Evolutionary conservation across 2,888 invertebrate species (phyloP), one percentile per base, ranked within the genome.

Genomic region (Tipula lateralis): DNA sequence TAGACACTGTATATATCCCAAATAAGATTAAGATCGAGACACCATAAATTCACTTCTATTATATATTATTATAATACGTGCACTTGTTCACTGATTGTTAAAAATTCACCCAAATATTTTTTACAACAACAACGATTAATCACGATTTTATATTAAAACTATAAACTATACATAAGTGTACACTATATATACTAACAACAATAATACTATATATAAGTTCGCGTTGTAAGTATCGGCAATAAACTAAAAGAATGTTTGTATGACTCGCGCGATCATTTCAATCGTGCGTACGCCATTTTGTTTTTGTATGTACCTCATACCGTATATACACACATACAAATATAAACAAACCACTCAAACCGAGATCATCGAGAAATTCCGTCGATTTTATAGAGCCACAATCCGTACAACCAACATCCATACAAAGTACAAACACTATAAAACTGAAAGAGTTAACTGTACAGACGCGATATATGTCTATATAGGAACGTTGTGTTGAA

Each of bases 211-310:
- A 44, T 44, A n/a, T n/a, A 44, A 19, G 66, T 66, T 66, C 24
- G 24, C 66, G 66, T 66, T 66, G 24, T 66, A 66, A 66, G 66
- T 66, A 24, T 19, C 66, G 24, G 66, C 24, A 24, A 66, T 66
- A 66, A 66, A 66, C 66, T 66, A 66, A 66, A 66, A 66, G 66
- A 66, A 66, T 66, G 50, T 50, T 19, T 50, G 50, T 50, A 66
- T 66, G 19, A 24, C 66, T 66, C 19, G 66, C 66, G 66, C 66
- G 24, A 66, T 66, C 66, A 66, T 66, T 24, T 24, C 24, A 12
- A 24, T 66, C 66, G 66, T 66, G 9, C 13, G 24, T 24, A 66
- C 66, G 66, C 66, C 66, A 66, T 66, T 66, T 66, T 66, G 66
- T 66, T 66, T 66, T 24, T 66, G 9, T 66, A 66, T 44, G 16